Percentiles rank a stretch among this genome's conserved stretches.
Evolutionary conservation across 2,888 invertebrate species (phyloP).

Genomic region (Glomeris marginata): DNA sequence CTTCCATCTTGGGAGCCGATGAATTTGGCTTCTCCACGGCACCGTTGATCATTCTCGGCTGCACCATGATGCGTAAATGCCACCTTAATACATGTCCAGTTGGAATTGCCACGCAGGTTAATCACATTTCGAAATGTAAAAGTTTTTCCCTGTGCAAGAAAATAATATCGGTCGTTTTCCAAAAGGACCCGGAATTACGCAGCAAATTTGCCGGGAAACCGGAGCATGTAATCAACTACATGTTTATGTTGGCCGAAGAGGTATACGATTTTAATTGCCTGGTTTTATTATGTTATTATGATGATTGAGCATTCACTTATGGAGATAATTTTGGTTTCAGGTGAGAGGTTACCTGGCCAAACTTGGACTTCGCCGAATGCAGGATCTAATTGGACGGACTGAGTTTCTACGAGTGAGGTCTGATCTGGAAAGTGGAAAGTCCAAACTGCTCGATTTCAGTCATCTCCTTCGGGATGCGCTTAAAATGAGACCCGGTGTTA

Average conservation of each 20-base stretch:
- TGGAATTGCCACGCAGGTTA: constrained; percentile 85
- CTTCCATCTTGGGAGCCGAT: constrained; percentile 90
- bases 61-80: constrained; percentile 99
- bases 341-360: constrained; percentile 80
- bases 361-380: constrained; percentile 72
- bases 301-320: constrained; percentile 5
- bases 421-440: constrained; percentile 60
- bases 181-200: constrained; percentile 69
- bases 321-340: constrained; percentile 30
- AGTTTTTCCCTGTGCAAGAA: too few relatives aligned
- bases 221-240: constrained; percentile 91
- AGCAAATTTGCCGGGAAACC: constrained; percentile 96
- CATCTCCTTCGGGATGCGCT: constrained; percentile 76
- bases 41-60: constrained; percentile 92
- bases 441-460: constrained; percentile 66
- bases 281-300: not conserved
- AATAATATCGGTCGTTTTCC: too few relatives aligned
- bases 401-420: constrained; percentile 62
- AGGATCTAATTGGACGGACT: constrained; percentile 82
- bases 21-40: constrained; percentile 99
- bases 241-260: constrained; percentile 97
- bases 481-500: constrained; percentile 74
- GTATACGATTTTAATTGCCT: constrained; percentile 32
- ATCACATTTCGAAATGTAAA: not conserved
- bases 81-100: constrained; percentile 99